A percentile compares a stretch with the other conserved stretches of the same genome.
Conservation (phyloP, 1,140 invertebrate species). For the Vollenhovia emeryi region DNA sequence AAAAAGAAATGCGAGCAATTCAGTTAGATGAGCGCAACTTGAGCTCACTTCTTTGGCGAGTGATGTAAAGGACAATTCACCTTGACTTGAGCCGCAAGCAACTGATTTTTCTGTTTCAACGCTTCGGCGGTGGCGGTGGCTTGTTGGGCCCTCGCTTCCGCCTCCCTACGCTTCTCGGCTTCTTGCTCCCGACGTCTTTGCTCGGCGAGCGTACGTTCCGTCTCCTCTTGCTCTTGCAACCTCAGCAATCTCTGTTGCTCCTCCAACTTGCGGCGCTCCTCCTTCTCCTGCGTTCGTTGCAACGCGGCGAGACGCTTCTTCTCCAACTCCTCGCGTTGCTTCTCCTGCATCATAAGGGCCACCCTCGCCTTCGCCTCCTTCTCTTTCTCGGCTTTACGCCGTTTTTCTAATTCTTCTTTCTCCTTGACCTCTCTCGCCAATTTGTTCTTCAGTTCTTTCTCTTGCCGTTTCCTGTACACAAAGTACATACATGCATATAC, state of each 20-base stretch:
- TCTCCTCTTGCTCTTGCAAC: constrained; percentile 85
- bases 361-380: constrained; percentile 82
- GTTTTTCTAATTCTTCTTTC: constrained; percentile 80
- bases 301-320: constrained; percentile 77
- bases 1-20: constrained; percentile 43
- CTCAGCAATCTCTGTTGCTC: constrained; percentile 81
- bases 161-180: constrained; percentile 79
- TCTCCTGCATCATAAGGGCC: constrained; percentile 77
- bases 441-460: constrained; percentile 87
- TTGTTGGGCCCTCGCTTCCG: constrained; percentile 79
- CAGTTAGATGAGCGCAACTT: constrained; percentile 46
- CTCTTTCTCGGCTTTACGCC: constrained; percentile 82
- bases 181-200: constrained; percentile 84
- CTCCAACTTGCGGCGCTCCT: constrained; percentile 84
- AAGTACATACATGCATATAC: constrained; percentile 6
- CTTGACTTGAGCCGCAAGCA: constrained; percentile 74
- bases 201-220: constrained; percentile 85
- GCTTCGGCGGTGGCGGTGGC: constrained; percentile 75
- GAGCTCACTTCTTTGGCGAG: neutral
- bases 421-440: constrained; percentile 87
- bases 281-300: constrained; percentile 83
- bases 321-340: constrained; percentile 79
- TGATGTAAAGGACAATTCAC: constrained; percentile 37
- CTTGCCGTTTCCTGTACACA: constrained; percentile 84
- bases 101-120: constrained; percentile 77